These are phyloP conservation scores for Icerya purchasi DNA, from an alignment of 2,888 invertebrate genomes.

Conservation along the genomic window DNA sequence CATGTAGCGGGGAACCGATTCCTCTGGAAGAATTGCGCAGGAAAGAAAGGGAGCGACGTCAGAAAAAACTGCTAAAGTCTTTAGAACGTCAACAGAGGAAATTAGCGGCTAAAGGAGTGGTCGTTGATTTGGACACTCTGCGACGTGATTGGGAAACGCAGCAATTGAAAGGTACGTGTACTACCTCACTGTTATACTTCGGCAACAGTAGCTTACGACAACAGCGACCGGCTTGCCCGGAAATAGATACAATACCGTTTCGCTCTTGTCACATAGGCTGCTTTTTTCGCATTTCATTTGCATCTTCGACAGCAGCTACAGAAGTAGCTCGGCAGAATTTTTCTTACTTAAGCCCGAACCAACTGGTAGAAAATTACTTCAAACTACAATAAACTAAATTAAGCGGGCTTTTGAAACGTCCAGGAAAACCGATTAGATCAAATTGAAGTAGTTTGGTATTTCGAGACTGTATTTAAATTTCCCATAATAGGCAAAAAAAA, in stretches of 20 bases:
- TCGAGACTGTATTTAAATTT: no score
- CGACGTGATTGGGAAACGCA: slow-evolving; percentile 68
- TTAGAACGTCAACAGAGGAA: slow-evolving; percentile 81
- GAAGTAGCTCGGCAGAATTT: no score
- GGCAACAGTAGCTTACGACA: not conserved
- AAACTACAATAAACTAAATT: no score
- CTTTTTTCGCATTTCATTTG: no score
- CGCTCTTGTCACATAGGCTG: slow-evolving; percentile 3
- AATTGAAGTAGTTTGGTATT: no score
- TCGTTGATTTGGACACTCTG: slow-evolving; percentile 65
- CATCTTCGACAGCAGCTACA: no score
- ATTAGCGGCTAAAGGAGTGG: slow-evolving; percentile 71
- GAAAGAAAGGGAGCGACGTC: slow-evolving; percentile 65
- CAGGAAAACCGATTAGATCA: no score
- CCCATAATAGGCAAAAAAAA: no score
- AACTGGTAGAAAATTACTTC: no score
- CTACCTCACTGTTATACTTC: not conserved
- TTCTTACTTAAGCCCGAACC: no score
- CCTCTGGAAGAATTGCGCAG: slow-evolving; percentile 72
- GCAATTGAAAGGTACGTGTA: slow-evolving; percentile 22
- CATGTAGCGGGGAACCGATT: slow-evolving; percentile 91
- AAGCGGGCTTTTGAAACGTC: no score
- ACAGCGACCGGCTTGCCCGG: not conserved
- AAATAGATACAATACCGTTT: not conserved
- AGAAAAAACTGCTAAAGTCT: slow-evolving; percentile 79